These are phyloP conservation scores for Melanargia galathea DNA, from an alignment of 2,888 invertebrate genomes.

Conservation along the genomic window DNA sequence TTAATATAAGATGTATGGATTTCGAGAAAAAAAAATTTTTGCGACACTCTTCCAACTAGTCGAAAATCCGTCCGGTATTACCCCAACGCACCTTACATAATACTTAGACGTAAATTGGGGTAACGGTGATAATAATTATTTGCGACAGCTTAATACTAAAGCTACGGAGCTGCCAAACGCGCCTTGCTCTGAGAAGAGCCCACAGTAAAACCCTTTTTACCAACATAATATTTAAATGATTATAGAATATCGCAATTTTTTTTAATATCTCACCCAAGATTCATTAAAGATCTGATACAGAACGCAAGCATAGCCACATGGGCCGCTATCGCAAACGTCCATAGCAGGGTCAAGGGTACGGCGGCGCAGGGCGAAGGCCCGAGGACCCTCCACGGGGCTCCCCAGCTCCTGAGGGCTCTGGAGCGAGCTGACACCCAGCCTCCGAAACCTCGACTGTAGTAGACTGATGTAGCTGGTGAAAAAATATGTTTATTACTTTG, in stretches of 20 bases:
- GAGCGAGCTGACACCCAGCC: conserved; percentile 73
- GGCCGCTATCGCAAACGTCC: conserved; percentile 62
- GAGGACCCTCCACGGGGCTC: conserved; percentile 70
- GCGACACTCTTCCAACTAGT: too few relatives aligned
- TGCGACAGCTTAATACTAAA: too few relatives aligned
- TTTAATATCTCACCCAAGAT: conserved; percentile 68
- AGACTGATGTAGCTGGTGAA: conserved; percentile 67
- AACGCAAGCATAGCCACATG: conserved; percentile 72
- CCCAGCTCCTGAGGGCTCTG: conserved; percentile 59
- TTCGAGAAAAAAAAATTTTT: too few relatives aligned
- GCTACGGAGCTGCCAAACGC: too few relatives aligned
- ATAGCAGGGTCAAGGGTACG: conserved; percentile 66
- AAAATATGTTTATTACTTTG: not conserved
- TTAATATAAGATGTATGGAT: too few relatives aligned
- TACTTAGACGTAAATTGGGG: too few relatives aligned
- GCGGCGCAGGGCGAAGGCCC: conserved; percentile 75
- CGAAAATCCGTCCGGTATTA: too few relatives aligned
- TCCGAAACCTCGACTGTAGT: conserved; percentile 76
- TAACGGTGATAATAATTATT: too few relatives aligned
- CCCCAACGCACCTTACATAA: too few relatives aligned
- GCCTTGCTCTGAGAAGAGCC: too few relatives aligned
- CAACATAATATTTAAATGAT: too few relatives aligned
- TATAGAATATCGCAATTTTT: not conserved
- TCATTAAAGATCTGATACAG: conserved; percentile 66
- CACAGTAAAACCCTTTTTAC: too few relatives aligned